A percentile compares a stretch with the other conserved stretches of the same genome.
phyloP scores from a whole-genome alignment of 2,113 vertebrate genomes.

The Cnemophilus loriae region DNA sequence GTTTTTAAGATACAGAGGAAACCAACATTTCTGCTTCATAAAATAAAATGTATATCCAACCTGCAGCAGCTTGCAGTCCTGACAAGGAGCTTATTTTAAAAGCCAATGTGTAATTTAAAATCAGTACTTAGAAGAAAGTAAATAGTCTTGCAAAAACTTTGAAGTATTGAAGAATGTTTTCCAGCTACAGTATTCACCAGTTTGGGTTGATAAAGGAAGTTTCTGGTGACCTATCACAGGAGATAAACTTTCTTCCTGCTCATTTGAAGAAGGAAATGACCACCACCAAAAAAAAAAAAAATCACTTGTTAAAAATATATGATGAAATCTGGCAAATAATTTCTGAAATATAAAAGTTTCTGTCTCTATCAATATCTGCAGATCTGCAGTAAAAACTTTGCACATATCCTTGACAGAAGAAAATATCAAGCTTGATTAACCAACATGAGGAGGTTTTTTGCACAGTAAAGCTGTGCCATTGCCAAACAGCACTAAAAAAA shows the following conservation, averaged over 20 bases:
- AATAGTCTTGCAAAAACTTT: not conserved
- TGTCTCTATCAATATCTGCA: not conserved
- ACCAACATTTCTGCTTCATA: not conserved
- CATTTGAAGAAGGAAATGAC: not conserved
- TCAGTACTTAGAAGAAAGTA: not conserved
- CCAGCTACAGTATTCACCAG: not conserved
- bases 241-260: not conserved
- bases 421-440: not conserved
- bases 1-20: not conserved
- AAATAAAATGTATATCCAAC: not conserved
- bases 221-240: not conserved
- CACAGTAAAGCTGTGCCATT: not conserved
- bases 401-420: not conserved
- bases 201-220: not conserved
- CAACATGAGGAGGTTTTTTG: not conserved
- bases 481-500: not conserved
- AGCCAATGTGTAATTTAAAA: not conserved
- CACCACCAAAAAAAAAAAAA: not conserved
- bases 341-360: not conserved
- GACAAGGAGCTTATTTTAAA: conserved; percentile 3
- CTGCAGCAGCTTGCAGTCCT: not conserved
- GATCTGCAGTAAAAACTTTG: not conserved
- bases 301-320: not conserved
- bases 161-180: not conserved
- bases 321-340: not conserved